These are phyloP conservation scores for Drosophila multiciliata DNA, from an alignment of 2,888 invertebrate species.

Conservation along the genomic window DNA sequence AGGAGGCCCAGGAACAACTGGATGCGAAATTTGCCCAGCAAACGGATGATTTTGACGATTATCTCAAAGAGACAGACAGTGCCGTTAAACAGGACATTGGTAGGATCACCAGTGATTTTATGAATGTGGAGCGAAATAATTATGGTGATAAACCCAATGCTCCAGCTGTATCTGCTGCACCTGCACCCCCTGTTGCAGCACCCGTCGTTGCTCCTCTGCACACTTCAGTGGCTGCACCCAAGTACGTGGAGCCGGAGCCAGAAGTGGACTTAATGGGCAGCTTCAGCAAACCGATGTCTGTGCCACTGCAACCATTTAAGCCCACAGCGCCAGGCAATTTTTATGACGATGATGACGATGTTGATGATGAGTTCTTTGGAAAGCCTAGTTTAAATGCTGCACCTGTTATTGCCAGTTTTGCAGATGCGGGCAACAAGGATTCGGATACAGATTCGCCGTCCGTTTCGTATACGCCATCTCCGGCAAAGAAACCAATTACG, in stretches of 20 bases:
- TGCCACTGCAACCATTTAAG: slow-evolving; percentile 63
- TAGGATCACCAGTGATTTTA: slow-evolving; percentile 79
- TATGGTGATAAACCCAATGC: slow-evolving; percentile 46
- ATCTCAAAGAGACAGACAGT: slow-evolving; percentile 65
- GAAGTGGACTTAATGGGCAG: slow-evolving; percentile 62
- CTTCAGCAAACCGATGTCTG: slow-evolving; percentile 51
- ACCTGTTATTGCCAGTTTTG: slow-evolving; percentile 15
- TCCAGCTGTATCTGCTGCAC: background rate
- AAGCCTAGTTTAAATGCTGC: slow-evolving; percentile 42
- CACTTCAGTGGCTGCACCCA: slow-evolving; percentile 12
- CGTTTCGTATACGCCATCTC: slow-evolving; percentile 83
- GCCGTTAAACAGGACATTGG: slow-evolving; percentile 71
- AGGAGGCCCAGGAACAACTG: slow-evolving; percentile 80
- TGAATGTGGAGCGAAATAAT: slow-evolving; percentile 81
- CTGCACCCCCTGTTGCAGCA: slow-evolving; percentile 2
- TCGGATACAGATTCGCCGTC: slow-evolving; percentile 84
- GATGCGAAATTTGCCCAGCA: slow-evolving; percentile 82
- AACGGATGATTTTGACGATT: slow-evolving; percentile 77
- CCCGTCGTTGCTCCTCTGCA: slow-evolving; percentile 7
- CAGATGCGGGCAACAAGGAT: slow-evolving; percentile 70
- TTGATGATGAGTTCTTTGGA: slow-evolving; percentile 49
- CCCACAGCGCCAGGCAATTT: slow-evolving; percentile 57
- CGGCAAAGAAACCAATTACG: slow-evolving; percentile 82
- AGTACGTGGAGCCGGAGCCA: slow-evolving; percentile 36
- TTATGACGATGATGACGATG: slow-evolving; percentile 61